Evolutionary conservation across 2,113 vertebrate genomes (phyloP).

Genomic region (Speoplatyrhinus poulsoni): DNA sequence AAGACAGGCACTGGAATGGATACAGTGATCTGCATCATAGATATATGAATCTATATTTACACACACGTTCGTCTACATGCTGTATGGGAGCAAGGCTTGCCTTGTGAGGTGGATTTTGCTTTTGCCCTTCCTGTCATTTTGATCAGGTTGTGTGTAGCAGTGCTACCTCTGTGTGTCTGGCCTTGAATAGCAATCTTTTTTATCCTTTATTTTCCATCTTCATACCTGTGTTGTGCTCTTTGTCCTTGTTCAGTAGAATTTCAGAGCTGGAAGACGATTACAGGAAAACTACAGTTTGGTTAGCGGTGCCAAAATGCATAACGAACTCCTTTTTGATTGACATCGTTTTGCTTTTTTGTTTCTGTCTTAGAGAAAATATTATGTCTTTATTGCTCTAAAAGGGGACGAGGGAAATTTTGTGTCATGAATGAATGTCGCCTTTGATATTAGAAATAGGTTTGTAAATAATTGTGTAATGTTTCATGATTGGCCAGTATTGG

Average conservation of each 20-base stretch:
- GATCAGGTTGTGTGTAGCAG: constrained; percentile 1
- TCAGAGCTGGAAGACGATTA: background rate
- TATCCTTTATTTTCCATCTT: background rate
- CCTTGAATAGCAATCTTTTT: background rate
- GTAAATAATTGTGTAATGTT: constrained; percentile 37
- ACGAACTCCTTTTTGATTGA: constrained; percentile 3
- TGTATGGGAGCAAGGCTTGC: background rate
- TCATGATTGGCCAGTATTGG: constrained; percentile 51
- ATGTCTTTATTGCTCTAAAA: constrained; percentile 16
- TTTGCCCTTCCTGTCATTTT: constrained; percentile 8
- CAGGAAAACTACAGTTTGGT: constrained; percentile 19
- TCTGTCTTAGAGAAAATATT: constrained; percentile 3
- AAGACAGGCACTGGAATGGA: background rate
- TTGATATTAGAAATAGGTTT: constrained; percentile 31
- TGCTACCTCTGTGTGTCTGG: constrained; percentile 4
- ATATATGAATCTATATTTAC: background rate
- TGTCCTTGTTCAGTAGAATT: background rate
- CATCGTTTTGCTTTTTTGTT: constrained; percentile 14
- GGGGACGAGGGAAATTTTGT: constrained; percentile 20
- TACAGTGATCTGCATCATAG: background rate
- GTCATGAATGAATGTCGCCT: constrained; percentile 38
- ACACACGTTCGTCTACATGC: background rate
- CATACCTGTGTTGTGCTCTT: background rate
- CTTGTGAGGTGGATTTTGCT: background rate
- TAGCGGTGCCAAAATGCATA: constrained; percentile 46